These are phyloP conservation scores for Andrena minutula DNA, from an alignment of 2,888 invertebrate species.

Conservation along the genomic window DNA sequence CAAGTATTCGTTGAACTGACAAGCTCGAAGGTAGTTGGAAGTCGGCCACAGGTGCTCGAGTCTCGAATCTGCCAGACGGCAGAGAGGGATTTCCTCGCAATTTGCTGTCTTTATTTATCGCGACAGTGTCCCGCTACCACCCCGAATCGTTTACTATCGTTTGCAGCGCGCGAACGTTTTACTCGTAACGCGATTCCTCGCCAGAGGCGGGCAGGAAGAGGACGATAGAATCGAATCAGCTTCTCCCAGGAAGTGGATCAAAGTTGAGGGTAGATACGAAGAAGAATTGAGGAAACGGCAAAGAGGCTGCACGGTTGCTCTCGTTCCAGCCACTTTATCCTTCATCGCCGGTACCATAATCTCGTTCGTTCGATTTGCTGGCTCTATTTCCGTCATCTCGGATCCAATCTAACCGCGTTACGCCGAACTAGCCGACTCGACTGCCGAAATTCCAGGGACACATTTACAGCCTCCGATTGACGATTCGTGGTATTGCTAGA, in stretches of 20 bases:
- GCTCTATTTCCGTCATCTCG: constrained; percentile 59
- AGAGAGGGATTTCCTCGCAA: constrained; percentile 52
- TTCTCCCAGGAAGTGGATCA: constrained; percentile 5
- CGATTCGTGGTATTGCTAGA: background rate
- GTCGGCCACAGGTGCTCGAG: constrained; percentile 54
- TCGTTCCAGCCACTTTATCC: constrained; percentile 55
- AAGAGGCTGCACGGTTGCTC: constrained; percentile 7
- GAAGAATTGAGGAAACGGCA: constrained; percentile 42
- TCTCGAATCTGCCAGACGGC: constrained; percentile 9
- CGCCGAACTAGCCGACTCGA: constrained; percentile 44
- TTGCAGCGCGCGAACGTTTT: constrained; percentile 19
- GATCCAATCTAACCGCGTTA: constrained; percentile 45
- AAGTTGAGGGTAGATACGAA: constrained; percentile 7
- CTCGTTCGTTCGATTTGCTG: constrained; percentile 55
- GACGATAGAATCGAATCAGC: constrained; percentile 29
- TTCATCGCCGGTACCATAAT: constrained; percentile 51
- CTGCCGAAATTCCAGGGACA: constrained; percentile 28
- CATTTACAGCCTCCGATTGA: constrained; percentile 15
- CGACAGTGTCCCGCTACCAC: background rate
- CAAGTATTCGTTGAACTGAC: constrained; percentile 34
- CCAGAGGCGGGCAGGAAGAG: background rate
- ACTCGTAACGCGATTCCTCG: constrained; percentile 10
- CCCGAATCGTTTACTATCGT: constrained; percentile 59
- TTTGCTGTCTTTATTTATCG: constrained; percentile 59
- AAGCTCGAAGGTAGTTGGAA: constrained; percentile 42